A percentile compares a stretch with the other conserved stretches of the same genome.
phyloP scores from a whole-genome alignment of 2,888 invertebrate genomes.

The Andrena minutula region DNA sequence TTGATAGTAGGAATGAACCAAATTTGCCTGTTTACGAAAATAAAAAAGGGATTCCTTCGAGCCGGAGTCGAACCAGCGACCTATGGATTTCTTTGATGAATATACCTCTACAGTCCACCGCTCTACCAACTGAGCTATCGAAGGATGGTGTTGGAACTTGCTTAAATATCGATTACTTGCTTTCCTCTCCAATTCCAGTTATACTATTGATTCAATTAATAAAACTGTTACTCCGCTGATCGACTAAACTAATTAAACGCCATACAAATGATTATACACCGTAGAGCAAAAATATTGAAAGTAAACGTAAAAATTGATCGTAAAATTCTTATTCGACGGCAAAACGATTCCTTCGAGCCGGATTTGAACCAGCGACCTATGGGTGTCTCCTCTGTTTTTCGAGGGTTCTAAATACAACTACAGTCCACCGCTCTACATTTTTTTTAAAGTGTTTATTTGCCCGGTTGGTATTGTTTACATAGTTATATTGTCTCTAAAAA shows the following conservation, averaged over 20 bases:
- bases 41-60: conserved; percentile 76
- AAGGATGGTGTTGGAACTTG: conserved; percentile 32
- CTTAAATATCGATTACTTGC: not conserved
- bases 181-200: fast-evolving
- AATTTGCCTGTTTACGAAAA: too few species aligned
- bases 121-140: conserved; percentile 85
- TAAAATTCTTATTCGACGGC: not conserved
- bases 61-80: conserved; percentile 83
- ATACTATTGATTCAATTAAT: not conserved
- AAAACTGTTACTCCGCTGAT: not conserved
- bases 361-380: conserved; percentile 82
- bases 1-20: too few species aligned
- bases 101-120: conserved; percentile 82
- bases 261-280: too few species aligned
- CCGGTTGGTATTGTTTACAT: too few species aligned
- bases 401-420: conserved; percentile 69
- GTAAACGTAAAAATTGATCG: not conserved
- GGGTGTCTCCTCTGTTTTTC: conserved; percentile 64
- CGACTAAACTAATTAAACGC: not conserved
- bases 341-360: conserved; percentile 78
- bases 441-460: too few species aligned
- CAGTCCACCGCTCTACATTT: conserved; percentile 83
- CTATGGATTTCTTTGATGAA: conserved; percentile 76
- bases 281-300: too few species aligned
- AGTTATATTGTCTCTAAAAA: too few species aligned